Evolutionary conservation across 2,888 invertebrate genomes (phyloP).

Genomic region (Dromius quadrimaculatus): DNA sequence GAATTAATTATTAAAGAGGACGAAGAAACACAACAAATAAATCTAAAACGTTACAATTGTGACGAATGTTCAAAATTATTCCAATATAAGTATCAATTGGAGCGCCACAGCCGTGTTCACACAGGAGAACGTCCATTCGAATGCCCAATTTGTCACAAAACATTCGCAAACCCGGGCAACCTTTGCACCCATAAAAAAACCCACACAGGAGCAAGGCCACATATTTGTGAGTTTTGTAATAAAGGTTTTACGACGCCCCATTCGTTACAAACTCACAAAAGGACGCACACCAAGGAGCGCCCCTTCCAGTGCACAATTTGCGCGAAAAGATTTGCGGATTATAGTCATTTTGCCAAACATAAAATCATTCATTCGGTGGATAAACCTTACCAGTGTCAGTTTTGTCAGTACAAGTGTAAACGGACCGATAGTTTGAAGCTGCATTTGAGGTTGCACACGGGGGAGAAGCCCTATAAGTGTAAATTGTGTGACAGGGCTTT

Average conservation of each 20-base stretch:
- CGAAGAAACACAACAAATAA: neutral
- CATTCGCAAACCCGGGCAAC: neutral
- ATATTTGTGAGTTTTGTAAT: neutral
- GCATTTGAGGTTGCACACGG: no score
- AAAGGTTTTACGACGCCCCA: neutral
- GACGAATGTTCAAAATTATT: neutral
- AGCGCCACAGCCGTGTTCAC: neutral
- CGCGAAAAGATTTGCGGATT: neutral
- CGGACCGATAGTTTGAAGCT: no score
- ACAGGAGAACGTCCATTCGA: neutral
- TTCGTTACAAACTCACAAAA: neutral
- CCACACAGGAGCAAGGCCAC: neutral
- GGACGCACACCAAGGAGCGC: neutral
- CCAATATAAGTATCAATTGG: neutral
- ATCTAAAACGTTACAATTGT: neutral
- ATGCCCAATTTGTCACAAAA: neutral
- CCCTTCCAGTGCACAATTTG: neutral
- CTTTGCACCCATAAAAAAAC: neutral
- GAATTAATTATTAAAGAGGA: neutral
- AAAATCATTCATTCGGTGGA: neutral
- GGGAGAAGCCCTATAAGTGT: neutral
- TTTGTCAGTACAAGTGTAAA: no score
- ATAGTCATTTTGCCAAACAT: neutral
- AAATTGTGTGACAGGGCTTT: neutral
- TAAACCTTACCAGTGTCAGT: neutral